Conservation (phyloP, 2,797 vertebrate genomes). For the Premnoplex brunnescens region DNA sequence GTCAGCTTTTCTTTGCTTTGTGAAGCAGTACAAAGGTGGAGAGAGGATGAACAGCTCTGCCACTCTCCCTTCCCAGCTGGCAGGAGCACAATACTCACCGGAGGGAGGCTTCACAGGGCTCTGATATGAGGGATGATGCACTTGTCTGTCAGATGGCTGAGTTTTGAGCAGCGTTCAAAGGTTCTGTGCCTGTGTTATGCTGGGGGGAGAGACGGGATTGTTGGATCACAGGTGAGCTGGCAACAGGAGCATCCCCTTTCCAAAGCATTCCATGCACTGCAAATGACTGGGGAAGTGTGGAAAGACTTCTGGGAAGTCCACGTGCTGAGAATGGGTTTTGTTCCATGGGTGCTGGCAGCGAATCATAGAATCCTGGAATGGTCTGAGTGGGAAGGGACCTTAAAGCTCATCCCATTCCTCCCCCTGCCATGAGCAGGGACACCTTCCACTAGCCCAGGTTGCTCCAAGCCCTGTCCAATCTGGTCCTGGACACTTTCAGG, state of each 20-base stretch:
- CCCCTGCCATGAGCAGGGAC: neutral
- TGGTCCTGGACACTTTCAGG: neutral
- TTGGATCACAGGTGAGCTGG: neutral
- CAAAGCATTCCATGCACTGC: neutral
- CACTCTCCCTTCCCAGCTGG: neutral
- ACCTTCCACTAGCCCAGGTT: neutral
- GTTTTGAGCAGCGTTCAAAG: neutral
- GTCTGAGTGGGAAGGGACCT: neutral
- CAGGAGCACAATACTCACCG: neutral
- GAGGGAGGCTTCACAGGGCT: neutral
- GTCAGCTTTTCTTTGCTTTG: neutral
- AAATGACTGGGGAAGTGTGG: neutral
- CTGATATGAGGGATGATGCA: neutral
- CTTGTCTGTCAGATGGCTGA: neutral
- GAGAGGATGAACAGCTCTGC: neutral
- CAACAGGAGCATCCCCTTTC: neutral
- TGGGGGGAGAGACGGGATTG: neutral
- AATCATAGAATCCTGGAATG: neutral
- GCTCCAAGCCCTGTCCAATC: rapidly evolving
- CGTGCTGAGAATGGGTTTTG: neutral
- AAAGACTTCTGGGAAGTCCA: neutral
- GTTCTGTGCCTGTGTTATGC: neutral
- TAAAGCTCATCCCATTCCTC: neutral
- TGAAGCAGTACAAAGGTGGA: neutral
- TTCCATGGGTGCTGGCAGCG: neutral